Evolutionary conservation across 2,113 vertebrate genomes (phyloP), one percentile per base, ranked within the genome.

Genomic region (Vulpes lagopus): DNA sequence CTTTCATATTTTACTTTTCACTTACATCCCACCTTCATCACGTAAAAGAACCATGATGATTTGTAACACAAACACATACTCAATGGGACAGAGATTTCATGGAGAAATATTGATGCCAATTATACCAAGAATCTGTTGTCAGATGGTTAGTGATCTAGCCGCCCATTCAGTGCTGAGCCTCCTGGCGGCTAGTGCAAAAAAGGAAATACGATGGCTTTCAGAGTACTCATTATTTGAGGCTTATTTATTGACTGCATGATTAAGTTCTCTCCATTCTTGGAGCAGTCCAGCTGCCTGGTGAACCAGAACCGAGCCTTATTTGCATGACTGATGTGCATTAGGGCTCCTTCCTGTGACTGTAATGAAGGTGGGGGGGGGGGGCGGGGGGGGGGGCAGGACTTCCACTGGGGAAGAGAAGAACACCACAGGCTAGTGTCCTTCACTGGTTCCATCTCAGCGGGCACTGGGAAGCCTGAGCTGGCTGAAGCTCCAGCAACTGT

Each of bases 111-210:
- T 55, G 11, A 49, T 11, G 53, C 49, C 38, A 71, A 30, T 82
- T 62, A 53, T 14, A 82, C 55, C 76, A 65, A 89, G 49, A 43
- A 65, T 11, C 51, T 51, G 27, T 57, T 57, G 12, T 6, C 53
- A 88, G 64, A 81, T n/a, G 62, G n/a, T n/a, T 30, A 79, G 38
- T 30, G 43, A 67, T 27, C 19, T 12, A 87, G n/a, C 74, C 59
- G 59, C 17, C 22, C 83, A 30, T 43, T 49, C 15, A 62, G 23
- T 84, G 59, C 74, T 94, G 94, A 96, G 95, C 83, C 57, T 91
- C 92, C 83, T 60, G 51, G 83, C 35, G 84, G 92, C 53, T 57
- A 84, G 76, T 55, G 84, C 83, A 67, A 90, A 71, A 95, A 81
- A 62, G 78, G 69, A 93, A 87, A 84, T 4, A 14, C 0, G 49